These are phyloP conservation scores for Morbakka virulenta DNA, from an alignment of 30 jellyfish, hydroid and myxozoan genomes.

Conservation along the genomic window DNA sequence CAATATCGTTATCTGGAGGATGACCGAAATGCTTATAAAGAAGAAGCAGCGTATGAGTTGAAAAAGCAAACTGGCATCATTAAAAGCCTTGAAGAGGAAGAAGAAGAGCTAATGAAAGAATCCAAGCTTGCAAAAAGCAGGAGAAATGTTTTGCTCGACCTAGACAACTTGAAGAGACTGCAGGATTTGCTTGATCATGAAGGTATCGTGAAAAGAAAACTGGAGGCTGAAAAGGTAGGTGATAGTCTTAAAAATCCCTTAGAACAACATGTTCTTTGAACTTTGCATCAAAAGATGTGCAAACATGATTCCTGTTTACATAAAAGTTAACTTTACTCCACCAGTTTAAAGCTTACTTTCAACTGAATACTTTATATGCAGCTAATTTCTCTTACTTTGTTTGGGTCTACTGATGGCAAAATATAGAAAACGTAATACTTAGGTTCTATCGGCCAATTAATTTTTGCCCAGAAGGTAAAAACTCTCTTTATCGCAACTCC, in stretches of 20 bases:
- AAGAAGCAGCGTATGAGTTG: conserved; percentile 60
- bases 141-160: conserved; percentile 35
- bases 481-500: too few relatives aligned
- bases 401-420: too few relatives aligned
- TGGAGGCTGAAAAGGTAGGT: conserved; percentile 1
- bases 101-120: conserved; percentile 67
- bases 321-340: too few relatives aligned
- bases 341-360: too few relatives aligned
- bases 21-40: conserved; percentile 74
- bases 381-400: too few relatives aligned
- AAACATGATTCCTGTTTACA: too few relatives aligned
- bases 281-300: too few relatives aligned
- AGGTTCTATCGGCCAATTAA: too few relatives aligned
- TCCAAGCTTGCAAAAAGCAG: conserved; percentile 45
- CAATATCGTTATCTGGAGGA: conserved; percentile 78
- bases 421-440: too few relatives aligned
- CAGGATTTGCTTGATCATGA: conserved; percentile 47
- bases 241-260: background rate
- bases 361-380: too few relatives aligned
- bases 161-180: conserved; percentile 15
- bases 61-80: conserved; percentile 59
- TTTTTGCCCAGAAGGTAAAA: too few relatives aligned
- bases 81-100: conserved; percentile 40
- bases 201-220: conserved; percentile 29
- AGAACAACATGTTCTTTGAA: too few relatives aligned